A percentile compares a stretch with the other conserved stretches of the same genome.
These are phyloP conservation scores for Microtus ochrogaster DNA, from an alignment of 2,113 vertebrate species.

Conservation along the genomic window DNA sequence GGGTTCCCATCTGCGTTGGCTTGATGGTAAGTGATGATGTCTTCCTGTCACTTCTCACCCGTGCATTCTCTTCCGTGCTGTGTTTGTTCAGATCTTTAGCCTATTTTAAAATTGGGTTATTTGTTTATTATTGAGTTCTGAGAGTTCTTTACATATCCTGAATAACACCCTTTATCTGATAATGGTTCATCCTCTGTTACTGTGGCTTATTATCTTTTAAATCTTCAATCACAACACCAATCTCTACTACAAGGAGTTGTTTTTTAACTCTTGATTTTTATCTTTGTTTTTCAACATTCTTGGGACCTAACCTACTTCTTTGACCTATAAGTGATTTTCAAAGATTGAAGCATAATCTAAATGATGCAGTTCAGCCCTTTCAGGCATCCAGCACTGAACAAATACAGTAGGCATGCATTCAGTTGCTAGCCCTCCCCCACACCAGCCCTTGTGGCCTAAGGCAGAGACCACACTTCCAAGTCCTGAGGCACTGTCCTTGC, in stretches of 20 bases:
- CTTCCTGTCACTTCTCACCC: accelerated
- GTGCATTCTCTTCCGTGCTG: accelerated
- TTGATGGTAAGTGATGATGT: accelerated
- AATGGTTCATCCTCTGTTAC: accelerated
- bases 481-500: not conserved
- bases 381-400: accelerated
- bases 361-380: accelerated
- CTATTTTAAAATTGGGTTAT: not conserved
- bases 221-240: not conserved
- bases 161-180: not conserved
- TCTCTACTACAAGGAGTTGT: not conserved
- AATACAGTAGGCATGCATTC: not conserved
- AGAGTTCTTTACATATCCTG: accelerated
- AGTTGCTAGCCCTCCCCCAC: too few relatives aligned
- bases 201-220: not conserved
- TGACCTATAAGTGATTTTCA: not conserved
- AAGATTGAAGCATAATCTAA: not conserved
- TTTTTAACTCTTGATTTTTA: not conserved
- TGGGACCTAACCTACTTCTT: not conserved
- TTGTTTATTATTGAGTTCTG: not conserved
- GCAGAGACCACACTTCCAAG: not conserved
- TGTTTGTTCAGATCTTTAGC: not conserved
- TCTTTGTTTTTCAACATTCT: not conserved
- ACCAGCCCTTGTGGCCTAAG: not conserved
- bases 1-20: not conserved